A percentile compares a stretch with the other conserved stretches of the same genome.
phyloP scores from a whole-genome alignment of 2,113 vertebrate genomes.

The Condylura cristata region DNA sequence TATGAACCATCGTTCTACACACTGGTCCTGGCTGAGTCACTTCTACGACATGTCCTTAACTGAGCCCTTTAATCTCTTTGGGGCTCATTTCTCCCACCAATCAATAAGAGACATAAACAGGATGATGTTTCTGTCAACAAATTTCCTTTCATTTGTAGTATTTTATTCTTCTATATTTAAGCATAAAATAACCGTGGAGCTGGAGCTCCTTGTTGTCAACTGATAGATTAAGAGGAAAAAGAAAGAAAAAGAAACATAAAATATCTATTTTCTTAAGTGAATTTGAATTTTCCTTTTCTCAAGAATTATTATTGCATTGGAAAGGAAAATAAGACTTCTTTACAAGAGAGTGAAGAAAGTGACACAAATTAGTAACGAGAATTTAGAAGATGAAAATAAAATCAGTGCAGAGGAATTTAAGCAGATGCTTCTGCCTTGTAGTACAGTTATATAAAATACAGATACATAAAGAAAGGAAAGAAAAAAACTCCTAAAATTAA shows the following conservation, averaged over 20 bases:
- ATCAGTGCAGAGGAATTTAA: background rate
- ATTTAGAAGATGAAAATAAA: background rate
- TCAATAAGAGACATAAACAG: background rate
- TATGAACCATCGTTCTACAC: background rate
- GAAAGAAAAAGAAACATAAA: background rate
- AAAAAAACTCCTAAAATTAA: background rate
- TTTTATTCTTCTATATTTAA: background rate
- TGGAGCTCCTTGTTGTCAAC: background rate
- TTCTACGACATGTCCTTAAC: background rate
- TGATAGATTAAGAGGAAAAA: background rate
- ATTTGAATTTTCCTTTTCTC: background rate
- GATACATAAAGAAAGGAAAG: background rate
- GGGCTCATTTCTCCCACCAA: background rate
- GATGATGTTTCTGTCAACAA: background rate
- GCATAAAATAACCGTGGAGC: background rate
- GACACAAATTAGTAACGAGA: background rate
- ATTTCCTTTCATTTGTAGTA: background rate
- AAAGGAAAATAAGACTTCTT: background rate
- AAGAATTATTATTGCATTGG: background rate
- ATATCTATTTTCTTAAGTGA: background rate
- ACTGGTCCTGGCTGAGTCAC: background rate
- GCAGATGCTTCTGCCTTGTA: background rate
- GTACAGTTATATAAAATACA: background rate
- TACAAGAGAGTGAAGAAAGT: background rate
- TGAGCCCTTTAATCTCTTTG: background rate